A percentile compares a stretch with the other conserved stretches of the same genome.
Conservation (phyloP, 2,888 invertebrate genomes). For the Hirtodrosophila trivittata region DNA sequence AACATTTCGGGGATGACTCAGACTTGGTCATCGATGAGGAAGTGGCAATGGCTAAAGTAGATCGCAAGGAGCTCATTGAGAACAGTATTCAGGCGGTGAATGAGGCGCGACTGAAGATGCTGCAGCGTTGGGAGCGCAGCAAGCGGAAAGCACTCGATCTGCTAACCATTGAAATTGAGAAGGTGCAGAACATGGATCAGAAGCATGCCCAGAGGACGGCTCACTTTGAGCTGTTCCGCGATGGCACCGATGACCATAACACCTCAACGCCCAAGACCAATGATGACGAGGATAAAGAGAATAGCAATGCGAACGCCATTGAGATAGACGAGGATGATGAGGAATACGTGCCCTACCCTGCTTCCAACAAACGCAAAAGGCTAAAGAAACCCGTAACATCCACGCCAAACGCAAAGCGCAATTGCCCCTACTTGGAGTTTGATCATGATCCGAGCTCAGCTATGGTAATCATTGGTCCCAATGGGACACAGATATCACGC, state of each 20-base stretch:
- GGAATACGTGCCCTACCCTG: constrained; percentile 51
- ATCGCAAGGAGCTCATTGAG: constrained; percentile 35
- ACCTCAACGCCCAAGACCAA: constrained; percentile 55
- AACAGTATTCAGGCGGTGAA: constrained; percentile 51
- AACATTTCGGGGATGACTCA: neutral
- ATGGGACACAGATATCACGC: constrained; percentile 81
- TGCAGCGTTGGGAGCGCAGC: constrained; percentile 61
- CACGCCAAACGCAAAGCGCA: constrained; percentile 39
- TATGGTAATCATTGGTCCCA: constrained; percentile 81
- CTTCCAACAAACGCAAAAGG: constrained; percentile 45
- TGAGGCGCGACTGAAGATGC: constrained; percentile 37
- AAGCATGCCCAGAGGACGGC: constrained; percentile 19
- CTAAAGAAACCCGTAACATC: constrained; percentile 42
- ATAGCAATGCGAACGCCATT: constrained; percentile 7
- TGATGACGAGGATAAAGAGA: constrained; percentile 50
- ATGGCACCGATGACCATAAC: constrained; percentile 54
- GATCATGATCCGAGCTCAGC: constrained; percentile 39
- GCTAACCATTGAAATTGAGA: constrained; percentile 57
- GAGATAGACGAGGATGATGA: constrained; percentile 54
- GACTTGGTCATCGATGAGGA: constrained; percentile 34
- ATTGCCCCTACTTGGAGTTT: constrained; percentile 53
- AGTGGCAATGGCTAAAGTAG: constrained; percentile 14
- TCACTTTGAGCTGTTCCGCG: constrained; percentile 38
- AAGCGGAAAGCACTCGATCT: constrained; percentile 61
- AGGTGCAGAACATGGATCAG: constrained; percentile 55